phyloP scores from a whole-genome alignment of 2,888 invertebrate species.

The Amblyjoppa proteus region DNA sequence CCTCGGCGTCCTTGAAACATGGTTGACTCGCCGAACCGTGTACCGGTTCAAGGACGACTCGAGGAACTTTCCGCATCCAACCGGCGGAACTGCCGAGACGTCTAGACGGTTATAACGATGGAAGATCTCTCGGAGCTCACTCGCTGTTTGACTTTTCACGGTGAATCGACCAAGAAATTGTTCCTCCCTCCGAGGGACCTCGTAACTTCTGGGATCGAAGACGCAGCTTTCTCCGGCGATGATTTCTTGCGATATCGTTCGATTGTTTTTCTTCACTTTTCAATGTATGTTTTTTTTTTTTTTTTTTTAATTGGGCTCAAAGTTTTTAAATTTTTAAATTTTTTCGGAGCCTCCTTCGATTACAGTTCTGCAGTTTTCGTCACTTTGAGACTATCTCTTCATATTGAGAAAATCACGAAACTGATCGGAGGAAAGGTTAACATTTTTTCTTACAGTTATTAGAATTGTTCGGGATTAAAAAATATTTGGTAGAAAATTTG shows the following conservation, averaged over 20 bases:
- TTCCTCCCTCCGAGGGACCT: background rate
- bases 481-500: background rate
- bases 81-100: constrained; percentile 1
- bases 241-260: background rate
- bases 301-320: background rate
- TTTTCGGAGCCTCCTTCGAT: background rate
- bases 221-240: background rate
- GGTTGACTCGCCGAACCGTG: constrained; percentile 8
- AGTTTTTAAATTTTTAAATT: background rate
- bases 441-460: background rate
- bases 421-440: background rate
- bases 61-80: constrained; percentile 22
- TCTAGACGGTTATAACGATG: constrained; percentile 19
- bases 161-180: background rate
- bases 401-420: background rate
- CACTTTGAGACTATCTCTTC: background rate
- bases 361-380: background rate
- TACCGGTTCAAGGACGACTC: constrained; percentile 24
- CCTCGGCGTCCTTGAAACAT: constrained; percentile 12
- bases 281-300: background rate
- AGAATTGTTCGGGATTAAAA: background rate
- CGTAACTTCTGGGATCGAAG: background rate
- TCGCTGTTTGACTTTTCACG: constrained; percentile 10
- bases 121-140: constrained; percentile 1
- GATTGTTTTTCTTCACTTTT: background rate